phyloP scores from a whole-genome alignment of 2,113 vertebrate species.

The Silurus asotus region DNA sequence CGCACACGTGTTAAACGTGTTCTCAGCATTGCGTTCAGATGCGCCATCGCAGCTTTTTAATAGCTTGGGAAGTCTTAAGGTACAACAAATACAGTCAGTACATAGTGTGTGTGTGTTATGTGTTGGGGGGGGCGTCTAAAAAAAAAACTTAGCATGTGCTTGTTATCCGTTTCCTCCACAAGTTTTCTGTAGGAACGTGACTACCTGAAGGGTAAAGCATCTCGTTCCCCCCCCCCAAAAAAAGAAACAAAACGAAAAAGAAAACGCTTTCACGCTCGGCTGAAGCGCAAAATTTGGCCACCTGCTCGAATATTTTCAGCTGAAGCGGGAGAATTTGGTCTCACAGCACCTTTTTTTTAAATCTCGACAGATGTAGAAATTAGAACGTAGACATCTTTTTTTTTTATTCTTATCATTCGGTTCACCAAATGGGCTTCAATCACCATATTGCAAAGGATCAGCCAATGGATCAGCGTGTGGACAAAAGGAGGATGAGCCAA shows the following conservation, averaged over 20 bases:
- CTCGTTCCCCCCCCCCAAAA: too few relatives aligned
- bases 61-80: conserved; percentile 59
- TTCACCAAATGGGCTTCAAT: too few relatives aligned
- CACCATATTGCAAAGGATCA: too few relatives aligned
- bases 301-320: neutral
- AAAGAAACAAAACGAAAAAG: neutral
- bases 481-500: too few relatives aligned
- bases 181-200: neutral
- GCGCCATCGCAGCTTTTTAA: neutral
- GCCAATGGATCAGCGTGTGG: neutral
- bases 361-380: neutral
- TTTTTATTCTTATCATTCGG: too few relatives aligned
- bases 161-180: neutral
- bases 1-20: neutral
- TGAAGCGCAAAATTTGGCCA: neutral
- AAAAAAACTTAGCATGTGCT: neutral
- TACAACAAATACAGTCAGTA: too few relatives aligned
- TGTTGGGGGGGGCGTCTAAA: neutral
- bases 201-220: neutral
- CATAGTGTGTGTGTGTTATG: conserved; percentile 31
- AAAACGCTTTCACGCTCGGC: neutral
- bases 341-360: neutral
- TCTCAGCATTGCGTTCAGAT: neutral
- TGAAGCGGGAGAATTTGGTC: neutral
- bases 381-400: neutral